phyloP scores from a whole-genome alignment of 2,113 vertebrate species.

The Mormyrus lacerda region DNA sequence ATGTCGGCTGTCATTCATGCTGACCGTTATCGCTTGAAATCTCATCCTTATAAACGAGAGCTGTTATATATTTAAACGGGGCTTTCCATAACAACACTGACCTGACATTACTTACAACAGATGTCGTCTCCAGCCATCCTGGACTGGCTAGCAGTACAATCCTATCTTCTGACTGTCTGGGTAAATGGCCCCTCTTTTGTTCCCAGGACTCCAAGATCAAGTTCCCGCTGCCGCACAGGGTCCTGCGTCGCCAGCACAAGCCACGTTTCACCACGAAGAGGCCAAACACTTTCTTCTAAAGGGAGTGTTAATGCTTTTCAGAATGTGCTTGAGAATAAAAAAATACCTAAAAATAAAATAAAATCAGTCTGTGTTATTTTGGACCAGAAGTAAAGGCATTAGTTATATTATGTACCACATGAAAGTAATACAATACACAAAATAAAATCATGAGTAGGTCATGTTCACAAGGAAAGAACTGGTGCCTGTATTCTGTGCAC shows the following conservation, averaged over 20 bases:
- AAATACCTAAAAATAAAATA: neutral
- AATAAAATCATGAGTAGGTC: neutral
- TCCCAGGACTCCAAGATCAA: constrained; percentile 94
- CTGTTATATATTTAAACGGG: neutral
- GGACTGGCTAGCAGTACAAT: neutral
- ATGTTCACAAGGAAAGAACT: neutral
- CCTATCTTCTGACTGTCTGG: neutral
- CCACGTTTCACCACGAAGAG: constrained; percentile 99
- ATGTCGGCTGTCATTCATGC: neutral
- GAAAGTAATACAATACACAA: neutral
- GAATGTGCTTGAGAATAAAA: constrained; percentile 15
- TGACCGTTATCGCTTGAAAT: neutral
- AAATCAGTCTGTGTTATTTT: neutral
- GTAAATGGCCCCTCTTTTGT: neutral
- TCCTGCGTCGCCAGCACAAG: constrained; percentile 91
- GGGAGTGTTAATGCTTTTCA: neutral
- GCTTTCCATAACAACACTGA: neutral
- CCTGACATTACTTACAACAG: neutral
- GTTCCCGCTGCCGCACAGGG: constrained; percentile 94
- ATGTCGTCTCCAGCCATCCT: neutral
- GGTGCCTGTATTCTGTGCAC: neutral
- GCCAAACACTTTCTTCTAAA: constrained; percentile 95
- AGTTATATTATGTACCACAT: neutral
- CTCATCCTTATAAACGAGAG: neutral
- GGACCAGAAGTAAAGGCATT: neutral